Conservation (phyloP, 2,113 vertebrate species). For the Brachyhypopomus gauderio region DNA sequence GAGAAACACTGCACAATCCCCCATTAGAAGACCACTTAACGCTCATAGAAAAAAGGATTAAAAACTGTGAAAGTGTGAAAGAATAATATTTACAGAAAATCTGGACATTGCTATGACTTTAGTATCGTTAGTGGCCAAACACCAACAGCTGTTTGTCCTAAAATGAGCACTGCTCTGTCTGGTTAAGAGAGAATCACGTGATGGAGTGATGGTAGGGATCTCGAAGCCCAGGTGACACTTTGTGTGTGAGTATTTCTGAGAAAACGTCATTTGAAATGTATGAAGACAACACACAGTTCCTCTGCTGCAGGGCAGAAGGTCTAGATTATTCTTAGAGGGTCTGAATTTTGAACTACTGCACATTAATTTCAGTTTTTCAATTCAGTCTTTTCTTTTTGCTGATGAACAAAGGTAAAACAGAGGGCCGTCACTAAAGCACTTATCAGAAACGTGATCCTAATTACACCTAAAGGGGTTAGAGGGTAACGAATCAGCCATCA, state of each 20-base stretch:
- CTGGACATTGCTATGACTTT: too few species aligned
- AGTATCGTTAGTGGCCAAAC: not conserved
- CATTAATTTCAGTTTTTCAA: slow-evolving; percentile 23
- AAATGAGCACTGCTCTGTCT: not conserved
- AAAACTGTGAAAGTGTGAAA: too few species aligned
- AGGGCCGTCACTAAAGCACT: not conserved
- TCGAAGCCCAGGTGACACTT: not conserved
- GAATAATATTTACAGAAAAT: too few species aligned
- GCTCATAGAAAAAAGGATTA: not conserved
- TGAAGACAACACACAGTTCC: slow-evolving; percentile 2
- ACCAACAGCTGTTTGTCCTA: not conserved
- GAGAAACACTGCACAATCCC: not conserved
- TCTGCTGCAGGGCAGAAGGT: not conserved
- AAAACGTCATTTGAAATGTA: not conserved
- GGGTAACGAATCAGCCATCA: not conserved
- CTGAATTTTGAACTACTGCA: slow-evolving; percentile 46
- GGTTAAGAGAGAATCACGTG: slow-evolving; percentile 15
- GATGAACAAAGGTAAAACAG: not conserved
- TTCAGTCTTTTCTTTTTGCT: slow-evolving; percentile 31
- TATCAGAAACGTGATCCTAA: slow-evolving; percentile 27
- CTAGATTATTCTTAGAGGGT: not conserved
- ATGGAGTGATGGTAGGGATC: not conserved
- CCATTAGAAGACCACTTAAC: not conserved
- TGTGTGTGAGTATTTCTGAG: not conserved
- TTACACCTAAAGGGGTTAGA: not conserved